Evolutionary conservation across 1,140 invertebrate species (phyloP).

Genomic region (Nasonia vitripennis): DNA sequence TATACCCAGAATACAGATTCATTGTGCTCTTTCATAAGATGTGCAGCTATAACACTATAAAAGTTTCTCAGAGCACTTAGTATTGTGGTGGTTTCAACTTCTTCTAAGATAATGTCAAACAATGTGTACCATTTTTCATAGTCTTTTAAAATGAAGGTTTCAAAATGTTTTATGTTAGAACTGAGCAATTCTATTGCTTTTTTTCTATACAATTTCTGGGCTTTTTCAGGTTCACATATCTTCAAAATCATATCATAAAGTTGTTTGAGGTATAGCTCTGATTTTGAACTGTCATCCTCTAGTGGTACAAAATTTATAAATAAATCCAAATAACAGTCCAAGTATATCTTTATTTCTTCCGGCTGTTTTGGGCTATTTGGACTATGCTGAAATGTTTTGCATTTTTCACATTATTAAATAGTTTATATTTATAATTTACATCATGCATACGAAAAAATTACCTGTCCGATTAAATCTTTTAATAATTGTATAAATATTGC

Average conservation of each 20-base stretch:
- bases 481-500: slow-evolving; percentile 50
- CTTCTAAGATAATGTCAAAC: slow-evolving; percentile 51
- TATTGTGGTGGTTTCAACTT: slow-evolving; percentile 56
- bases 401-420: slow-evolving; percentile 27
- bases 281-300: slow-evolving; percentile 6
- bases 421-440: neutral
- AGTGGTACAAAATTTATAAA: slow-evolving; percentile 55
- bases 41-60: slow-evolving; percentile 62
- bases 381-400: slow-evolving; percentile 50
- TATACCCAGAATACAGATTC: slow-evolving; percentile 60
- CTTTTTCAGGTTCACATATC: slow-evolving; percentile 31
- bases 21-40: slow-evolving; percentile 55
- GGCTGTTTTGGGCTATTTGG: neutral
- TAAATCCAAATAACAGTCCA: slow-evolving; percentile 58
- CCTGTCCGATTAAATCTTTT: slow-evolving; percentile 55
- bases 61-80: slow-evolving; percentile 64
- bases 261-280: slow-evolving; percentile 18
- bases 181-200: slow-evolving; percentile 59
- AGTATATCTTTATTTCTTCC: slow-evolving; percentile 55
- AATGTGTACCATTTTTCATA: slow-evolving; percentile 63
- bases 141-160: slow-evolving; percentile 60
- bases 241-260: slow-evolving; percentile 53
- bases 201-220: slow-evolving; percentile 50
- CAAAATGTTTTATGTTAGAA: slow-evolving; percentile 58
- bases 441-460: slow-evolving; percentile 44